A percentile compares a stretch with the other conserved stretches of the same genome.
Evolutionary conservation across 2,113 vertebrate species (phyloP).

Genomic region (Ranitomeya variabilis): DNA sequence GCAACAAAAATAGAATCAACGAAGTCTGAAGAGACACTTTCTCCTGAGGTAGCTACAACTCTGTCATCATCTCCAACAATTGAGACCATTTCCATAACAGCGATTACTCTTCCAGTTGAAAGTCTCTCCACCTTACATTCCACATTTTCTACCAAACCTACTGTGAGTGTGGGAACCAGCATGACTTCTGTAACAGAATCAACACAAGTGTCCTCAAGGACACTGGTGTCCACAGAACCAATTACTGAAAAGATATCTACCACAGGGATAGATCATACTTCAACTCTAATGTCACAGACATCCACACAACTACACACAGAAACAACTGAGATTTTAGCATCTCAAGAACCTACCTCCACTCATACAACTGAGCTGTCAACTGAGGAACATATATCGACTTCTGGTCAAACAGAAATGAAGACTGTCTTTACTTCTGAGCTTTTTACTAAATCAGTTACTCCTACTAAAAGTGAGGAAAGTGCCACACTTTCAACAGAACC

Average conservation of each 20-base stretch:
- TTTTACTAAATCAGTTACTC: background rate
- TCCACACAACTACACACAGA: background rate
- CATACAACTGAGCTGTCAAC: background rate
- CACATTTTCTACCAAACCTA: background rate
- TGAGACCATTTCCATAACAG: background rate
- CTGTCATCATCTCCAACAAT: background rate
- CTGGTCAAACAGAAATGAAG: background rate
- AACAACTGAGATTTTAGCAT: background rate
- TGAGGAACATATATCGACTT: background rate
- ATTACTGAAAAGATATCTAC: background rate
- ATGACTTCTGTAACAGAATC: background rate
- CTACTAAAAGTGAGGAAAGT: background rate
- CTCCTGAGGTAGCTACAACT: background rate
- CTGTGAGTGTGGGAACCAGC: background rate
- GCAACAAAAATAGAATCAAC: background rate
- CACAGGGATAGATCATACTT: too few species aligned
- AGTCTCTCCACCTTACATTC: background rate
- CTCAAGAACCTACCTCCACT: background rate
- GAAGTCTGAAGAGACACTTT: background rate
- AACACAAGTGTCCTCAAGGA: background rate
- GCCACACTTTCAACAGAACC: background rate
- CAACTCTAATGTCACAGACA: background rate
- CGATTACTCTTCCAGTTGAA: background rate
- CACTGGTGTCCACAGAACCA: background rate
- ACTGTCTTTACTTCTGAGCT: background rate